Conservation (phyloP, 2,888 invertebrate species). For the Xanthia icteritia region DNA sequence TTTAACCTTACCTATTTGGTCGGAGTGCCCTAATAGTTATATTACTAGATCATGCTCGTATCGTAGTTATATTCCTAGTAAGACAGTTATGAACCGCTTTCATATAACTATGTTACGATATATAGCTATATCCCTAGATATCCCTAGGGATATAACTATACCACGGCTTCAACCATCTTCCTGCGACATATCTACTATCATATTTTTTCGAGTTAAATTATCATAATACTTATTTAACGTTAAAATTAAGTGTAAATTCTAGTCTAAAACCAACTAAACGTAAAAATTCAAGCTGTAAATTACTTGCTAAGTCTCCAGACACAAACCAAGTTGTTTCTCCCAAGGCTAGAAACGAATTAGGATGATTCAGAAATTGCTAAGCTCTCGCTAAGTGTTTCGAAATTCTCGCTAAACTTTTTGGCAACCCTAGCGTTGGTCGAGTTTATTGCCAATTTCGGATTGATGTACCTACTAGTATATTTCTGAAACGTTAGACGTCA, state of each 20-base stretch:
- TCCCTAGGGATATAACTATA: too few species aligned
- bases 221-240: not conserved
- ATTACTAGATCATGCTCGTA: too few species aligned
- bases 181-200: not conserved
- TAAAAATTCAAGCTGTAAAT: constrained; percentile 12
- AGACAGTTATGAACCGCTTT: too few species aligned
- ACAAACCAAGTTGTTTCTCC: constrained; percentile 9
- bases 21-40: too few species aligned
- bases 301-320: constrained; percentile 12
- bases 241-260: not conserved
- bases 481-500: constrained; percentile 37
- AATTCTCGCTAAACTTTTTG: constrained; percentile 31
- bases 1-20: too few species aligned
- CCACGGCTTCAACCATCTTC: too few species aligned
- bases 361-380: constrained; percentile 34
- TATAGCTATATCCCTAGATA: too few species aligned
- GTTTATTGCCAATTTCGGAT: constrained; percentile 59
- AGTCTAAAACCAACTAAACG: not conserved
- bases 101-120: too few species aligned
- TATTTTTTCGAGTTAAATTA: not conserved
- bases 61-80: too few species aligned
- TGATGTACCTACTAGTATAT: constrained; percentile 36
- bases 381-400: constrained; percentile 23
- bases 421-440: constrained; percentile 44
- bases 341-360: constrained; percentile 26